These are phyloP conservation scores for Tetramorium parvispinum DNA, from an alignment of 1,140 invertebrate genomes.

Conservation along the genomic window DNA sequence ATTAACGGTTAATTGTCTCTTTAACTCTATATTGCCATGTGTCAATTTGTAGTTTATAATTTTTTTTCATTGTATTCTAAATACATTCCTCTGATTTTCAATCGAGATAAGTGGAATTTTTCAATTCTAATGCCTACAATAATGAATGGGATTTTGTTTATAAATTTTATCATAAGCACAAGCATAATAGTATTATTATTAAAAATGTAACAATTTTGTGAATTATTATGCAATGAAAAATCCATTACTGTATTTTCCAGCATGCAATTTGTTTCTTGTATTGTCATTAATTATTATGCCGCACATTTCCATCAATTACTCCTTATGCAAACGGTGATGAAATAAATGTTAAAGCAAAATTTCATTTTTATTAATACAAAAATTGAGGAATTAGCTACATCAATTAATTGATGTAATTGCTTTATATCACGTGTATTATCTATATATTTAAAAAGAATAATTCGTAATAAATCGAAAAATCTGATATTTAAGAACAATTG, in stretches of 20 bases:
- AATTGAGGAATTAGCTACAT: not conserved
- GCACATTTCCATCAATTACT: slow-evolving; percentile 22
- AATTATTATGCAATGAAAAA: not conserved
- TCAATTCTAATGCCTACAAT: not conserved
- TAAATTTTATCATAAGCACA: not conserved
- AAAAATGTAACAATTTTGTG: not conserved
- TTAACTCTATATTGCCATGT: not conserved
- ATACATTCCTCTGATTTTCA: not conserved
- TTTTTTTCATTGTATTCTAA: not conserved
- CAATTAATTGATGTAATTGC: slow-evolving; percentile 52
- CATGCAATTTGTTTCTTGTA: slow-evolving; percentile 5
- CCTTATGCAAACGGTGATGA: not conserved
- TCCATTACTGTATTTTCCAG: slow-evolving; percentile 41
- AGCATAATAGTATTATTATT: not conserved
- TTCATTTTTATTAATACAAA: slow-evolving; percentile 7
- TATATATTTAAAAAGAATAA: not conserved
- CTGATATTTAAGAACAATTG: not conserved
- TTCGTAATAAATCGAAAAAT: not conserved
- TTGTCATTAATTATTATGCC: slow-evolving; percentile 64
- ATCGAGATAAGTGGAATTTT: not conserved
- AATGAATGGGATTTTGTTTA: not conserved
- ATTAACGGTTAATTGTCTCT: slow-evolving; percentile 20
- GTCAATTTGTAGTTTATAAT: not conserved
- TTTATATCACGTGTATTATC: not conserved
- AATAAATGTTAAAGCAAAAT: slow-evolving; percentile 26